Percentiles rank a stretch among this genome's conserved stretches.
Evolutionary conservation across 2,113 vertebrate species (phyloP).

Genomic region (Struthio camelus): DNA sequence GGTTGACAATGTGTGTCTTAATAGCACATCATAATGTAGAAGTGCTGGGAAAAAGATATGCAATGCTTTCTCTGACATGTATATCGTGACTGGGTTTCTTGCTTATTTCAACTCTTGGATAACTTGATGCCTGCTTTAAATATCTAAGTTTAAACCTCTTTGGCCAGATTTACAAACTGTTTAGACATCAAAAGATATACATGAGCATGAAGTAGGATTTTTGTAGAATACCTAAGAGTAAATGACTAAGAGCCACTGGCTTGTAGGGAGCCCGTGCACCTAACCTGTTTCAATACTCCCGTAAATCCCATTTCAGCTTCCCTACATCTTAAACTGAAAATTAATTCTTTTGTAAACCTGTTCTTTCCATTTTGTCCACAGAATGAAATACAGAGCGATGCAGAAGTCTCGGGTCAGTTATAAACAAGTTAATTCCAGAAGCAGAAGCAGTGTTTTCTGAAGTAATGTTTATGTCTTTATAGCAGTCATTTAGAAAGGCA

Average conservation of each 20-base stretch:
- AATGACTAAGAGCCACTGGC: neutral
- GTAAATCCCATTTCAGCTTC: neutral
- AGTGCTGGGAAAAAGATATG: neutral
- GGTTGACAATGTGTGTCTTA: constrained; percentile 50
- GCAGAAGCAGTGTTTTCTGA: neutral
- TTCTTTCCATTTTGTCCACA: neutral
- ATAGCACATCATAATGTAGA: constrained; percentile 9
- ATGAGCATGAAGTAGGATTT: neutral
- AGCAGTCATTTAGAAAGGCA: constrained; percentile 11
- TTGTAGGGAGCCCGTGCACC: neutral
- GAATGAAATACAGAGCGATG: neutral
- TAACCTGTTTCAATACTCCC: rapidly evolving
- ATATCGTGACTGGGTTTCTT: constrained; percentile 28
- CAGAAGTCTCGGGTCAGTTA: neutral
- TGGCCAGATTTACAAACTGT: neutral
- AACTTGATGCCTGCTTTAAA: constrained; percentile 3
- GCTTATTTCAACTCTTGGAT: neutral
- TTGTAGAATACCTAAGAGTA: neutral
- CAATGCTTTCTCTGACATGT: neutral
- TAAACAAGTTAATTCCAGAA: neutral
- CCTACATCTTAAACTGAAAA: neutral
- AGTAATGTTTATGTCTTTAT: neutral
- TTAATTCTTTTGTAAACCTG: neutral
- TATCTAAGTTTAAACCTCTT: constrained; percentile 37
- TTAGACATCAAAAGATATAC: constrained; percentile 24